Evolutionary conservation across 1,140 invertebrate genomes (phyloP).

Genomic region (Eriocheir sinensis): DNA sequence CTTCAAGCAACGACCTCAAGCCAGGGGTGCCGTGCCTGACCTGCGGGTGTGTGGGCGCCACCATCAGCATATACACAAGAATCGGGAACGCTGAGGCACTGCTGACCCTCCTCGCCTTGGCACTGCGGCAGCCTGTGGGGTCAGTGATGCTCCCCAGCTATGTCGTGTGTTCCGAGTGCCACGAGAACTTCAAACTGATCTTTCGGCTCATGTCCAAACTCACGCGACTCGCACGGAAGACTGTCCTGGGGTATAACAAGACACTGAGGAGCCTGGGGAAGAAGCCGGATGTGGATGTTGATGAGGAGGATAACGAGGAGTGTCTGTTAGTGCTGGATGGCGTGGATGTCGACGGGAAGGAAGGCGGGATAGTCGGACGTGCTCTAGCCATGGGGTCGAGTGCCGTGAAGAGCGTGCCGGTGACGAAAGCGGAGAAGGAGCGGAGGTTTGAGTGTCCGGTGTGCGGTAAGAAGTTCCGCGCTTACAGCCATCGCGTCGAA

Average conservation of each 20-base stretch:
- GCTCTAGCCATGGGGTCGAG: conserved; percentile 40
- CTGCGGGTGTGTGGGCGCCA: conserved; percentile 34
- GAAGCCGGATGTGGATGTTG: not conserved
- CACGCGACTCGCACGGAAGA: conserved; percentile 17
- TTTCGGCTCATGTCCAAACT: conserved; percentile 27
- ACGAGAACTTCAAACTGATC: conserved; percentile 37
- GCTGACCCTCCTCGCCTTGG: conserved; percentile 36
- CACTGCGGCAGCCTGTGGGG: conserved; percentile 42
- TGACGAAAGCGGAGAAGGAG: not conserved
- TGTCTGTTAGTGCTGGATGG: conserved; percentile 44
- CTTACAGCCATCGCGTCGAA: conserved; percentile 71
- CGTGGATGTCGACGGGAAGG: not conserved
- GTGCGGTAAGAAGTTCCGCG: conserved; percentile 57
- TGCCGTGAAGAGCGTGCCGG: not conserved
- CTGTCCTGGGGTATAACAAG: conserved; percentile 38
- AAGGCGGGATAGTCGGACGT: conserved; percentile 45
- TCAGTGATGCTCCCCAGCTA: conserved; percentile 29
- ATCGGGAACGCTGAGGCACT: conserved; percentile 60
- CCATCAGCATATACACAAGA: conserved; percentile 50
- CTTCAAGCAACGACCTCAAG: not conserved
- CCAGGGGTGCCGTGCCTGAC: conserved; percentile 25
- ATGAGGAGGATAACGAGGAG: conserved; percentile 16
- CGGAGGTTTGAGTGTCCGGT: conserved; percentile 59
- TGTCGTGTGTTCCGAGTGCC: conserved; percentile 50
- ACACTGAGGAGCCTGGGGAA: conserved; percentile 29